These are phyloP conservation scores for Xylocampa areola DNA, from an alignment of 2,888 invertebrate species.

Conservation along the genomic window DNA sequence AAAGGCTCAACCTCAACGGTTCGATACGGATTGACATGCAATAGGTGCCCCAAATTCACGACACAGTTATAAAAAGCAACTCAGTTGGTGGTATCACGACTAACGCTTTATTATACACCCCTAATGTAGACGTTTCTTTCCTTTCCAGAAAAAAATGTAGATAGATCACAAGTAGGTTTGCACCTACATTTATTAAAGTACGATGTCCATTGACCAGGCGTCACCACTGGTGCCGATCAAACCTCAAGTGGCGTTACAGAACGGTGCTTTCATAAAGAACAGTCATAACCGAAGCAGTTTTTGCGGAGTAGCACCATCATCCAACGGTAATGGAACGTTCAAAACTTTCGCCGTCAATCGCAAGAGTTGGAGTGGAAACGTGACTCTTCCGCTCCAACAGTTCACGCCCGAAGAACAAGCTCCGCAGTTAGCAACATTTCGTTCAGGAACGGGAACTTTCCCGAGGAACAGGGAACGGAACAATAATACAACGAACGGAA, in stretches of 20 bases:
- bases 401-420: conserved; percentile 81
- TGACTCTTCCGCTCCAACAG: conserved; percentile 87
- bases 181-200: conserved; percentile 77
- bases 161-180: conserved; percentile 77
- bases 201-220: conserved; percentile 89
- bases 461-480: conserved; percentile 87
- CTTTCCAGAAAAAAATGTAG: conserved; percentile 89
- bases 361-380: conserved; percentile 89
- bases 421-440: conserved; percentile 86
- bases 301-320: conserved; percentile 85
- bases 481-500: conserved; percentile 85
- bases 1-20: conserved; percentile 64
- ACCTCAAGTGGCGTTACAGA: conserved; percentile 82
- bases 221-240: conserved; percentile 88
- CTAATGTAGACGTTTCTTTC: conserved; percentile 76
- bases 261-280: conserved; percentile 87
- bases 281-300: conserved; percentile 89
- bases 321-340: conserved; percentile 84
- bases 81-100: conserved; percentile 73
- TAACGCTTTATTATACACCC: conserved; percentile 51
- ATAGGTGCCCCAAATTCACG: conserved; percentile 61
- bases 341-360: conserved; percentile 88
- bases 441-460: conserved; percentile 87
- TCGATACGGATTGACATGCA: conserved; percentile 61
- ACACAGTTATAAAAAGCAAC: conserved; percentile 68